Percentiles rank a stretch among this genome's conserved stretches.
These are phyloP conservation scores for Heterocephalus glaber DNA, from an alignment of 2,113 vertebrate species.

Conservation along the genomic window DNA sequence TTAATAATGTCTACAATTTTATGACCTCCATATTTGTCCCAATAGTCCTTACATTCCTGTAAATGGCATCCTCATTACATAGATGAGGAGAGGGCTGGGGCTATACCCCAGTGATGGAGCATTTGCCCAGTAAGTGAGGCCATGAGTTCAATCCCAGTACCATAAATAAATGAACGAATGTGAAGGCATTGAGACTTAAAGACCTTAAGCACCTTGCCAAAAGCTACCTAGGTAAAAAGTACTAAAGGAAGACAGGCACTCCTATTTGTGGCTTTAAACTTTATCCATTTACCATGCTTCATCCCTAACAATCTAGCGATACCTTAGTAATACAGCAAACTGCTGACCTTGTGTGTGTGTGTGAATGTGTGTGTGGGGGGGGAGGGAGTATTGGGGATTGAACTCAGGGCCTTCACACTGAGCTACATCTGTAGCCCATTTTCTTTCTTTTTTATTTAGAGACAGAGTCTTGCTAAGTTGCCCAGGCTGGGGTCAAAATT, in stretches of 20 bases:
- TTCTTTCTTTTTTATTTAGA: background rate
- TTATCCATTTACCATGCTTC: background rate
- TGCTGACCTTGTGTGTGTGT: background rate
- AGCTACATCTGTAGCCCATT: background rate
- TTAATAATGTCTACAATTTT: background rate
- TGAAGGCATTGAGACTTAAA: background rate
- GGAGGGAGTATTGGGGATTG: background rate
- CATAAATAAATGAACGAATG: background rate
- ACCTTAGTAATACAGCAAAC: background rate
- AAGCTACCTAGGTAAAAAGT: background rate
- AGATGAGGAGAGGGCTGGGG: background rate
- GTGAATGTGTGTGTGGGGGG: background rate
- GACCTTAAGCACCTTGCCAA: background rate
- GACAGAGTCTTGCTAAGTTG: background rate
- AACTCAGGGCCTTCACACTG: background rate
- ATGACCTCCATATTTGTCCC: background rate
- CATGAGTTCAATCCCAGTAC: background rate
- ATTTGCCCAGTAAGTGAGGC: background rate
- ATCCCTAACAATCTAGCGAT: background rate
- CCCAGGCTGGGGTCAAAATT: background rate
- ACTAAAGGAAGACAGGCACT: background rate
- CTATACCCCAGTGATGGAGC: background rate
- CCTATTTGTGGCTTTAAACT: background rate
- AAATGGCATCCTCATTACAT: background rate
- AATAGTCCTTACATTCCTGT: background rate